Percentiles rank a stretch among this genome's conserved stretches.
phyloP scores from a whole-genome alignment of 2,888 invertebrate species.

The Deilephila elpenor region DNA sequence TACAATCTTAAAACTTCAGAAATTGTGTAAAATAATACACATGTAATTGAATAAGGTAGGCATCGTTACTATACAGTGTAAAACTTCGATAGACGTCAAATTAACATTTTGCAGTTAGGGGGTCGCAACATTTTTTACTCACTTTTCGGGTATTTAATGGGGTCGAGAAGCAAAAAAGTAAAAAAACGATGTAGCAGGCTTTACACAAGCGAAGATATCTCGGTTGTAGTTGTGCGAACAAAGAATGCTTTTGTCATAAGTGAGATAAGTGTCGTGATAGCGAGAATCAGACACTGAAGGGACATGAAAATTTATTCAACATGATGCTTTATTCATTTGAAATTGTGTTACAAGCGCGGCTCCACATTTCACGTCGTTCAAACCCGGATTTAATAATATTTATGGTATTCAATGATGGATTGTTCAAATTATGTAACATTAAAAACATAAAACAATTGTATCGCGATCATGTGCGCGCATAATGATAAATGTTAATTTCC shows the following conservation, averaged over 20 bases:
- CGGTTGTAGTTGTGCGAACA: not conserved
- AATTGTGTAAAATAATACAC: too few species aligned
- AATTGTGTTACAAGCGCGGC: constrained; percentile 25
- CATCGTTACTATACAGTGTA: too few species aligned
- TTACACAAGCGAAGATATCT: not conserved
- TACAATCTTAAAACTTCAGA: too few species aligned
- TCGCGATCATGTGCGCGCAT: not conserved
- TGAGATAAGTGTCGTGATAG: constrained; percentile 16
- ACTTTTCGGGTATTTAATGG: too few species aligned
- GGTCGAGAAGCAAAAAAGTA: too few species aligned
- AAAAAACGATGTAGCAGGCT: too few species aligned
- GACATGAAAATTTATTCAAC: constrained; percentile 27
- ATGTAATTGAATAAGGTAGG: too few species aligned
- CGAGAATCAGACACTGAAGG: constrained; percentile 23
- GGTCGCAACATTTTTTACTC: too few species aligned
- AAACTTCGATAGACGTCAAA: too few species aligned
- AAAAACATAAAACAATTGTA: not conserved
- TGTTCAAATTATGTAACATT: constrained; percentile 19
- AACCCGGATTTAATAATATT: constrained; percentile 25
- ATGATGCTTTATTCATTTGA: constrained; percentile 26
- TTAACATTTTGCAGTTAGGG: too few species aligned
- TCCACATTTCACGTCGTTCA: constrained; percentile 22
- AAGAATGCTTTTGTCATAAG: not conserved
- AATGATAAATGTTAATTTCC: constrained; percentile 7
- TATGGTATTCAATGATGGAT: constrained; percentile 16